These are phyloP conservation scores for Cinclus cinclus DNA, from an alignment of 2,113 vertebrate species.

Conservation along the genomic window DNA sequence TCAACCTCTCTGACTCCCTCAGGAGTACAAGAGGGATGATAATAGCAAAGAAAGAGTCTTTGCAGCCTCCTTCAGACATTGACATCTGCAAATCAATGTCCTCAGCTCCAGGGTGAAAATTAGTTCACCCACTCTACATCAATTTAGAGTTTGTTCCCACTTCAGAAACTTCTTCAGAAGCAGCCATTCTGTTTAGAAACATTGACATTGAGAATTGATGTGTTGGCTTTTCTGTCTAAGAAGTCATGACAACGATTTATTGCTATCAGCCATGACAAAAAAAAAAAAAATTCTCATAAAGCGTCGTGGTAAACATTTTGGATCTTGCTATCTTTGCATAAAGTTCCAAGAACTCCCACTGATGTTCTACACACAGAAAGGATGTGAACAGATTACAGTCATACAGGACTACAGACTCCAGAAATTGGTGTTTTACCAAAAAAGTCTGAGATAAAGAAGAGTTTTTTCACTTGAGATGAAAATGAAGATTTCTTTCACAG, in stretches of 20 bases:
- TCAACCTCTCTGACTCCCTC: background rate
- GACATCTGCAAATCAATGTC: slow-evolving; percentile 22
- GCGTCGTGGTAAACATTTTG: background rate
- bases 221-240: background rate
- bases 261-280: background rate
- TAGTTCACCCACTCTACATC: background rate
- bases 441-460: background rate
- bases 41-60: background rate
- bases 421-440: background rate
- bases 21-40: background rate
- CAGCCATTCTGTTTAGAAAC: background rate
- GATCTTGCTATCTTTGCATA: background rate
- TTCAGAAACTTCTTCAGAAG: slow-evolving; percentile 14
- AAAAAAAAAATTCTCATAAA: background rate
- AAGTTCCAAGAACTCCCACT: background rate
- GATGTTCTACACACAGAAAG: background rate
- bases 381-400: background rate
- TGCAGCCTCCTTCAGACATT: background rate
- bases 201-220: background rate
- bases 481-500: background rate
- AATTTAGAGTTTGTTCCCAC: background rate
- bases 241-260: background rate
- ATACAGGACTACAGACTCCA: background rate
- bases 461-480: background rate
- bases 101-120: background rate